Conservation (phyloP, 2,797 vertebrate genomes). For the Syndactyla subalaris region DNA sequence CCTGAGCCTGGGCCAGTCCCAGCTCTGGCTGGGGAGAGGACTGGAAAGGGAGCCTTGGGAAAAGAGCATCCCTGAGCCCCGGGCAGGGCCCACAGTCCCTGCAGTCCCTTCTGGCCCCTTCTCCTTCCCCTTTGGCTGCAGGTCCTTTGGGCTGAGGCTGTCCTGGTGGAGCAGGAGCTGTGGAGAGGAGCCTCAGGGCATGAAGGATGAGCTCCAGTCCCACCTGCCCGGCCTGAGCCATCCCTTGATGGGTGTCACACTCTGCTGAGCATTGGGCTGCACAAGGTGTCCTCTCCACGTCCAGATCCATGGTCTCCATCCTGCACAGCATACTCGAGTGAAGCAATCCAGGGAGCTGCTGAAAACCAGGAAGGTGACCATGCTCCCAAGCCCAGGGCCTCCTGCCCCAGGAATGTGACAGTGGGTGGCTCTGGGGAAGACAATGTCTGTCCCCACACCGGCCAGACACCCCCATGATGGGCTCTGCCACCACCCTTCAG, state of each 20-base stretch:
- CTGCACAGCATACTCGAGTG: not conserved
- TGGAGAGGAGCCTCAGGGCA: not conserved
- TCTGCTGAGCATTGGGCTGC: not conserved
- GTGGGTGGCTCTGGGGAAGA: not conserved
- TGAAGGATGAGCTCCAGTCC: not conserved
- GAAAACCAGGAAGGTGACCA: not conserved
- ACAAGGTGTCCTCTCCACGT: not conserved
- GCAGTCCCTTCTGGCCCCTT: not conserved
- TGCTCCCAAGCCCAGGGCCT: not conserved
- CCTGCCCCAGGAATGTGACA: not conserved
- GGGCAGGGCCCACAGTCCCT: not conserved
- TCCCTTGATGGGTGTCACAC: not conserved
- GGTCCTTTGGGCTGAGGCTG: not conserved
- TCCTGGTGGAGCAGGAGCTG: not conserved
- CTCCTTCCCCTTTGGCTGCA: not conserved
- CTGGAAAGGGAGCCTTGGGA: not conserved
- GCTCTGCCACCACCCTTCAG: not conserved
- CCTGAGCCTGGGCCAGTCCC: slow-evolving; percentile 1
- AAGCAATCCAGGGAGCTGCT: not conserved
- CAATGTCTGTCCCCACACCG: not conserved
- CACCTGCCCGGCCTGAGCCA: not conserved
- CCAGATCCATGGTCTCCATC: not conserved
- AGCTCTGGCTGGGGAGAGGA: not conserved
- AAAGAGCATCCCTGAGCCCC: not conserved
- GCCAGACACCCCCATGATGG: not conserved